Base-by-base conservation (phyloP, 1,140 invertebrate species). In the Procambarus clarkii region DNA sequence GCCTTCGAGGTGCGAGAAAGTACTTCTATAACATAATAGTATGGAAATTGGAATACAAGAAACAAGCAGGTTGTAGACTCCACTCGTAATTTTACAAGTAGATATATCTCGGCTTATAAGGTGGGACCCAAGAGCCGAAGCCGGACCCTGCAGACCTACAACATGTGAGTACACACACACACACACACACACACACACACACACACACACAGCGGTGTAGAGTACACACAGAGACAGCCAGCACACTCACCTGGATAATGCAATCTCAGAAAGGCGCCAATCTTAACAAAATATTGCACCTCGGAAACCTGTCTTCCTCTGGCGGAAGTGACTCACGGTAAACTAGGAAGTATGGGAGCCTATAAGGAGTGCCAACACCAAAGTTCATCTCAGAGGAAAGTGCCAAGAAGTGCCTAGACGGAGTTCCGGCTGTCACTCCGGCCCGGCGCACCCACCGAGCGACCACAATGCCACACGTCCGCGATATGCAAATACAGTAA, bases 401-500 rank as follows among this genome's bases (percentile, higher is more conserved):
- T n/a, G 79, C 46, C 48, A 58, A 50, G 79, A 81, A 81, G 48
- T 81, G 79, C 48, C 79, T 48, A 21, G 24, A 18, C 44, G 4
- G 54, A 58, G 79, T 81, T 81, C 79, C 79, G 79, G 21, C 34
- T 81, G 79, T 81, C 79, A 81, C 79, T 81, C 79, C 79, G 7
- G 21, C 18, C 79, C 48, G 9, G 48, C 48, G 2, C 79, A 81
- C 79, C 79, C 46, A 34, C 79, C 2, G 48, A 50, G 48, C 79
- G n/a, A 13, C 79, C 79, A 81, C 79, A 81, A 81, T 81, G 48
- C 79, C 48, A 45, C 79, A 81, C 79, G 79, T 81, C 79, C 79
- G 79, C 79, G 9, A 54, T 81, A 81, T 81, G 79, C 79, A 81
- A 81, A 81, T 81, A 81, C 79, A 54, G 48, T 81, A 81, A 81